These are phyloP conservation scores for Julus scandinavius DNA, from an alignment of 2,888 invertebrate genomes.

Conservation along the genomic window DNA sequence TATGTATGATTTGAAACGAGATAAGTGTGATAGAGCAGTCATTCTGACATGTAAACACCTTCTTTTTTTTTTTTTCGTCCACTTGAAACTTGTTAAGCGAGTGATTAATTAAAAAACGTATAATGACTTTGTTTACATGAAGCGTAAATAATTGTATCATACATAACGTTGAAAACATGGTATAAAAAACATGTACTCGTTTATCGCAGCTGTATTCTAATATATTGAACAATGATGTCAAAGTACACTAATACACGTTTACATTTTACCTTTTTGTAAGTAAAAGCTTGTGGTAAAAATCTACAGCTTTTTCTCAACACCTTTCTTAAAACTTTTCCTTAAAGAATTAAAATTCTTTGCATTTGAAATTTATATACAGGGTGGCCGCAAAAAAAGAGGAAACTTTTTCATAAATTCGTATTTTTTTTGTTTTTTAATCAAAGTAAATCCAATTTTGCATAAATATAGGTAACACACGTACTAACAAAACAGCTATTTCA, in stretches of 20 bases:
- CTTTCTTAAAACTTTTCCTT: too few relatives aligned
- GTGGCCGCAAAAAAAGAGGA: too few relatives aligned
- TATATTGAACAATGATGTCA: neutral
- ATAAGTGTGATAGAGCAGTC: slow-evolving; percentile 8
- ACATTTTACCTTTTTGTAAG: neutral
- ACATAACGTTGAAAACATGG: neutral
- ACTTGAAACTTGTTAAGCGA: neutral
- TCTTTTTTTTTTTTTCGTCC: neutral
- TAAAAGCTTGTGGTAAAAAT: too few relatives aligned
- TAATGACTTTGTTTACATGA: slow-evolving; percentile 24
- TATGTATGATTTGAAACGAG: neutral
- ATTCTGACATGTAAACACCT: slow-evolving; percentile 18
- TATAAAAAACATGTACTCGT: neutral
- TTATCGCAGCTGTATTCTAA: neutral
- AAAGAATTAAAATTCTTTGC: too few relatives aligned
- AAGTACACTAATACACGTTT: neutral
- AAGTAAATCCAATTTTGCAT: too few relatives aligned
- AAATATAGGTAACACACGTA: too few relatives aligned
- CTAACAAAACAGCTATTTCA: too few relatives aligned
- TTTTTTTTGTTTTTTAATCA: too few relatives aligned
- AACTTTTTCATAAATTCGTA: too few relatives aligned
- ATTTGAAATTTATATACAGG: too few relatives aligned
- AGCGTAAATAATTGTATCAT: neutral
- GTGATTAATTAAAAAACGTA: slow-evolving; percentile 5
- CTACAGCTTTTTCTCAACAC: too few relatives aligned